Percentiles rank a stretch among this genome's conserved stretches.
phyloP scores from a whole-genome alignment of 2,113 vertebrate species.

The Trogon melanurus region DNA sequence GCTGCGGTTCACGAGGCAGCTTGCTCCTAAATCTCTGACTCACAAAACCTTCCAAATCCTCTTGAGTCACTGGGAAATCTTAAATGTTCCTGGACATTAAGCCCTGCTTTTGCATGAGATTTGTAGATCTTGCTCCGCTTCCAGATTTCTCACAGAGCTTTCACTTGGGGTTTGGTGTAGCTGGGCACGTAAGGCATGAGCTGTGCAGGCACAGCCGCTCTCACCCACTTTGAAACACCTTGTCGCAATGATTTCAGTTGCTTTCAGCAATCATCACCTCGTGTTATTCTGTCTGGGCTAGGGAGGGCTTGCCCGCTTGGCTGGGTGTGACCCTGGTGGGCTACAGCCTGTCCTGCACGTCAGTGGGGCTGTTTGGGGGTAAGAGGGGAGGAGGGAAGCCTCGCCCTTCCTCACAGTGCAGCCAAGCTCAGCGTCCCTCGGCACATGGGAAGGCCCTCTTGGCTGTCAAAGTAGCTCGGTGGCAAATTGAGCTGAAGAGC shows the following conservation, averaged over 20 bases:
- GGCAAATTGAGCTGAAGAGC: neutral
- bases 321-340: neutral
- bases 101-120: neutral
- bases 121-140: neutral
- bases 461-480: rapidly evolving
- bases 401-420: neutral
- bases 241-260: neutral
- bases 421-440: neutral
- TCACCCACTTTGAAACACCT: rapidly evolving
- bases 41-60: neutral
- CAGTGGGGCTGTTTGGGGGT: rapidly evolving
- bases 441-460: rapidly evolving
- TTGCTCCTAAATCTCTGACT: neutral
- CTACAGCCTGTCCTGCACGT: rapidly evolving
- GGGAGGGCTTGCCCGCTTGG: neutral
- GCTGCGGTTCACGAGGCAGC: neutral
- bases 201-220: neutral
- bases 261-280: neutral
- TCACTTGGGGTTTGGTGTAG: neutral
- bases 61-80: neutral
- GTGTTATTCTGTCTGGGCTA: neutral
- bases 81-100: neutral
- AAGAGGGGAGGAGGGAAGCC: neutral
- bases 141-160: neutral
- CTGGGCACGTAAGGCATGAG: neutral